These are phyloP conservation scores for Mellivora capensis DNA, from an alignment of 2,113 vertebrate genomes.

Conservation along the genomic window DNA sequence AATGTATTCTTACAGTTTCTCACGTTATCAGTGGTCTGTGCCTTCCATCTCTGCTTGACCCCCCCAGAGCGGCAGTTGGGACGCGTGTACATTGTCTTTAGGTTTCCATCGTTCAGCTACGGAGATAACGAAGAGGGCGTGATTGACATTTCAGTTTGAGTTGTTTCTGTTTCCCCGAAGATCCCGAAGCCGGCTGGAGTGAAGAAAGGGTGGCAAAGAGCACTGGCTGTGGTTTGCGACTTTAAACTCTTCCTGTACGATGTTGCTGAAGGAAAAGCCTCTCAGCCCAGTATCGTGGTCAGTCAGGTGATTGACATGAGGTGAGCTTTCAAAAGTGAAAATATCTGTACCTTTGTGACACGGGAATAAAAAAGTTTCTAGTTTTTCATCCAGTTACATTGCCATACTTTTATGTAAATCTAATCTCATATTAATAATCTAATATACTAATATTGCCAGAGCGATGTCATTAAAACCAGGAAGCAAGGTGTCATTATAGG, in stretches of 20 bases:
- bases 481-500: neutral
- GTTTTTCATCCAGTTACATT: neutral
- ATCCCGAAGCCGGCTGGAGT: slow-evolving; percentile 98
- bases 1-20: neutral
- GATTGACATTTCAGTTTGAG: neutral
- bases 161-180: slow-evolving; percentile 76
- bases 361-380: neutral
- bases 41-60: neutral
- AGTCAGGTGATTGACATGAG: slow-evolving; percentile 99
- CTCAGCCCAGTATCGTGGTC: slow-evolving; percentile 91
- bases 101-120: neutral
- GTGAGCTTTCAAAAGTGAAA: slow-evolving; percentile 77
- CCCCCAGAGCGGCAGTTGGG: neutral
- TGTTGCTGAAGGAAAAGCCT: slow-evolving; percentile 93
- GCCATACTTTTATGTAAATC: neutral
- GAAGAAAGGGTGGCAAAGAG: slow-evolving; percentile 98
- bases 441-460: neutral
- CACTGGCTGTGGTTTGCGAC: slow-evolving; percentile 95
- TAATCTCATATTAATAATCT: neutral
- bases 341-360: neutral
- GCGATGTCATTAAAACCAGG: neutral
- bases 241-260: slow-evolving; percentile 98
- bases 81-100: neutral
- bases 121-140: neutral
- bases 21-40: neutral